phyloP scores from a whole-genome alignment of 2,888 invertebrate genomes.

The Sarcophaga caerulescens region DNA sequence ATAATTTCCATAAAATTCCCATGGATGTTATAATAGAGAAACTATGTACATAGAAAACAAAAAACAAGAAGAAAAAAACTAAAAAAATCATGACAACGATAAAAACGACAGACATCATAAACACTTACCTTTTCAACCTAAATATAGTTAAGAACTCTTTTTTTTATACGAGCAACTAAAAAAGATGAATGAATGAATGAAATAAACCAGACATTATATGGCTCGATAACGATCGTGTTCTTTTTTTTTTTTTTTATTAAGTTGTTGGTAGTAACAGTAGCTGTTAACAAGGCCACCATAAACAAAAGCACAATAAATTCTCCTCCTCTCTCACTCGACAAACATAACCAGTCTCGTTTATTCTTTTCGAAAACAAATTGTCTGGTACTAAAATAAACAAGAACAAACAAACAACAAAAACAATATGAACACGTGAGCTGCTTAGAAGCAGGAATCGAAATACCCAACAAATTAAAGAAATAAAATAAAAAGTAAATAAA shows the following conservation, averaged over 20 bases:
- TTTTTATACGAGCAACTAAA: neutral
- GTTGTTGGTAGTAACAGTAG: slow-evolving; percentile 6
- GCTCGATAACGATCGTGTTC: slow-evolving; percentile 36
- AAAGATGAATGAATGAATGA: slow-evolving; percentile 54
- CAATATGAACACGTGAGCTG: slow-evolving; percentile 50
- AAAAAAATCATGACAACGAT: slow-evolving; percentile 2
- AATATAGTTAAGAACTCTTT: slow-evolving; percentile 58
- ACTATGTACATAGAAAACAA: slow-evolving; percentile 2
- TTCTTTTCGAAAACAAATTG: slow-evolving; percentile 16
- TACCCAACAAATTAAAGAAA: neutral
- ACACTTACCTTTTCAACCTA: slow-evolving; percentile 67
- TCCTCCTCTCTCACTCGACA: slow-evolving; percentile 8
- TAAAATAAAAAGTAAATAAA: neutral
- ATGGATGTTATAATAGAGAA: slow-evolving; percentile 51
- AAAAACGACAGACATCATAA: slow-evolving; percentile 30
- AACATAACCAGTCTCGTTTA: slow-evolving; percentile 34
- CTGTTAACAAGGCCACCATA: slow-evolving; percentile 63
- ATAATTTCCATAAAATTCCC: slow-evolving; percentile 30
- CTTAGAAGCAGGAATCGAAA: slow-evolving; percentile 41
- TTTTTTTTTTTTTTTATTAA: neutral
- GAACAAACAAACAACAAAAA: slow-evolving; percentile 27
- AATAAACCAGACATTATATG: slow-evolving; percentile 56
- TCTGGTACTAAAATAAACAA: neutral
- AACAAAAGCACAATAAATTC: slow-evolving; percentile 21
- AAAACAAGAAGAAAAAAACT: neutral